phyloP scores from a whole-genome alignment of 2,888 invertebrate genomes.

The Nebria brevicollis region DNA sequence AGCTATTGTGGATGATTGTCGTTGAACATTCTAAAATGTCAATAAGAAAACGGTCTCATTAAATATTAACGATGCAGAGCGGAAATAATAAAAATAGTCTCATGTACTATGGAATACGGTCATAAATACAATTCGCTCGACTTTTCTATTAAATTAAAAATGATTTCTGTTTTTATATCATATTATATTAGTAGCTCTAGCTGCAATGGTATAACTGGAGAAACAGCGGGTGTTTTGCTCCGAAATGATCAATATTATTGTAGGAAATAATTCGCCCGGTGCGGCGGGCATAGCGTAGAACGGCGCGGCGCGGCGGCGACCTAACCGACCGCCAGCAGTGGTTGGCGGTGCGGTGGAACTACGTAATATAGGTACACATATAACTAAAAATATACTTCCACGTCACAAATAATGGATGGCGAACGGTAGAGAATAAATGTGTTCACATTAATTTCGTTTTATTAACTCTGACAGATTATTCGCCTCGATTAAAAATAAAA shows the following conservation, averaged over 20 bases:
- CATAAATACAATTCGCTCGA: neutral
- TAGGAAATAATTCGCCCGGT: neutral
- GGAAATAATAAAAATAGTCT: neutral
- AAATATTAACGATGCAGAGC: neutral
- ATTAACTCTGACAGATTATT: constrained; percentile 43
- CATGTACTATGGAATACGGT: neutral
- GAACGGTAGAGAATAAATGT: constrained; percentile 36
- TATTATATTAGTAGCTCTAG: neutral
- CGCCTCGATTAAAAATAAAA: constrained; percentile 40
- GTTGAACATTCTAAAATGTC: neutral
- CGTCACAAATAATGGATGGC: constrained; percentile 39
- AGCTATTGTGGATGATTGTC: too few species aligned
- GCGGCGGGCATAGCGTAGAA: neutral
- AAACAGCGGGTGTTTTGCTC: neutral
- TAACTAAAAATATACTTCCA: constrained; percentile 31
- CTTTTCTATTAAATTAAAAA: neutral
- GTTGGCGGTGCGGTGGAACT: neutral
- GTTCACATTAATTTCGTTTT: constrained; percentile 43
- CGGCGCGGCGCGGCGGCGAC: neutral
- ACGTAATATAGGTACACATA: constrained; percentile 1
- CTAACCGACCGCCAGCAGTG: neutral
- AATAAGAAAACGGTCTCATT: neutral
- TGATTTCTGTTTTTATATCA: neutral
- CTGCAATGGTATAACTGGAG: neutral
- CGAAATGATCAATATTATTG: neutral